These are phyloP conservation scores for Parotocinclus haroldoi DNA, from an alignment of 2,797 vertebrate genomes.

Conservation along the genomic window DNA sequence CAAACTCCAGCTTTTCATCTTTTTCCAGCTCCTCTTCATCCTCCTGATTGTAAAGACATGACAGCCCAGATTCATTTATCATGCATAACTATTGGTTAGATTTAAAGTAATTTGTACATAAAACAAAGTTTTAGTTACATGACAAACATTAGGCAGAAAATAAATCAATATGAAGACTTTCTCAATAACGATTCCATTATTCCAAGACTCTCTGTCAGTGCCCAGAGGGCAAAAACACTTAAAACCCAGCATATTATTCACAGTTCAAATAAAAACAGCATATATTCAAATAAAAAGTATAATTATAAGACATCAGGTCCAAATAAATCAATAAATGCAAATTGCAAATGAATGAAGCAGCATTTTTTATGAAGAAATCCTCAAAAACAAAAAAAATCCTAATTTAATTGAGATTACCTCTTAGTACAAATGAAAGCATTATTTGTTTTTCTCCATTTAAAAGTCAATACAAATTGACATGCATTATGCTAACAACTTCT, in stretches of 20 bases:
- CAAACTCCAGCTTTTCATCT: conserved; percentile 66
- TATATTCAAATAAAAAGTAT: too few species aligned
- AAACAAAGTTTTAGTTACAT: neutral
- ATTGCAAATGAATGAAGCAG: too few species aligned
- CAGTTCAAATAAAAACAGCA: too few species aligned
- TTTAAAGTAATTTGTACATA: neutral
- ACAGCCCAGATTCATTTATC: neutral
- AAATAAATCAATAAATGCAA: too few species aligned
- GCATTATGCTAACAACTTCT: conserved; percentile 6
- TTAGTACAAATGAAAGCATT: neutral
- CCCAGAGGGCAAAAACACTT: too few species aligned
- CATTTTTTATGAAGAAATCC: too few species aligned
- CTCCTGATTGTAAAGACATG: conserved; percentile 29
- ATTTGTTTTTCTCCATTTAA: conserved; percentile 12
- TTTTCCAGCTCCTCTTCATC: conserved; percentile 65
- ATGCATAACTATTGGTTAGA: neutral
- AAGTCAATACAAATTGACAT: conserved; percentile 26
- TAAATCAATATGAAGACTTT: conserved; percentile 8
- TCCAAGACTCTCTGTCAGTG: neutral
- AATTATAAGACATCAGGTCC: too few species aligned
- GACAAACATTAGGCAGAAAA: conserved; percentile 1
- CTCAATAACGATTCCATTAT: neutral
- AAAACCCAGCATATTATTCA: too few species aligned
- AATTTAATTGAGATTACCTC: neutral
- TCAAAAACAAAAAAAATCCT: too few species aligned